Evolutionary conservation across 1,140 invertebrate species (phyloP).

Genomic region (Colletes latitarsis): DNA sequence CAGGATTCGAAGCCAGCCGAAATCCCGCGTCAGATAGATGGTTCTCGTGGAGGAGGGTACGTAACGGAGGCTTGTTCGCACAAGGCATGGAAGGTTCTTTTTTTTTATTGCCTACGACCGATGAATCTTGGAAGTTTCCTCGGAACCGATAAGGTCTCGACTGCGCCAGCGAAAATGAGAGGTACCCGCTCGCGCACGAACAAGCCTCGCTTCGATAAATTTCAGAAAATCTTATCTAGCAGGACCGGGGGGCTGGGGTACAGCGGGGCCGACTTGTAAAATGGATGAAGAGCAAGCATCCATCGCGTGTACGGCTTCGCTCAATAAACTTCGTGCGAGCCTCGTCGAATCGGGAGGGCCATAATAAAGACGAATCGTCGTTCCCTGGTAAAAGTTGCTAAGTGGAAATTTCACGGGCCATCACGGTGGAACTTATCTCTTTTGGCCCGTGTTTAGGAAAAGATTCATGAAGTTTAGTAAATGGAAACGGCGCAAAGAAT

Average conservation of each 20-base stretch:
- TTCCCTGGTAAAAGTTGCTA: neutral
- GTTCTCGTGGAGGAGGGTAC: neutral
- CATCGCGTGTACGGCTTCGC: slow-evolving; percentile 1
- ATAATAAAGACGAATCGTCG: slow-evolving; percentile 35
- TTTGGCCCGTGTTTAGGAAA: neutral
- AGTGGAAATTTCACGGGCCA: slow-evolving; percentile 6
- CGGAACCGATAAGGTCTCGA: slow-evolving; percentile 44
- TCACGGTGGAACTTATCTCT: neutral
- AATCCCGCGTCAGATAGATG: slow-evolving; percentile 58
- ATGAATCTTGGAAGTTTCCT: slow-evolving; percentile 44
- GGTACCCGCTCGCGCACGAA: slow-evolving; percentile 5
- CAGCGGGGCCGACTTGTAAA: slow-evolving; percentile 22
- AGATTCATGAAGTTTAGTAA: neutral
- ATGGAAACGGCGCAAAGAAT: neutral
- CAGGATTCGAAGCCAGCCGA: slow-evolving; percentile 55
- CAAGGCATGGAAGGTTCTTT: slow-evolving; percentile 26
- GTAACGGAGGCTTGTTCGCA: slow-evolving; percentile 5
- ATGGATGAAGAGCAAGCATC: slow-evolving; percentile 33
- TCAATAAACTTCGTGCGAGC: slow-evolving; percentile 24
- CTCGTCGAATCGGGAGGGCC: neutral
- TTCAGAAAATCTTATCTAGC: slow-evolving; percentile 50
- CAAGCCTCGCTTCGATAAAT: slow-evolving; percentile 39
- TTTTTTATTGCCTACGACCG: neutral
- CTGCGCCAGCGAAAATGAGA: slow-evolving; percentile 45
- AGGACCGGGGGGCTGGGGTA: neutral